These are phyloP conservation scores for Poecilia picta DNA, from an alignment of 2,797 vertebrate genomes.

Conservation along the genomic window DNA sequence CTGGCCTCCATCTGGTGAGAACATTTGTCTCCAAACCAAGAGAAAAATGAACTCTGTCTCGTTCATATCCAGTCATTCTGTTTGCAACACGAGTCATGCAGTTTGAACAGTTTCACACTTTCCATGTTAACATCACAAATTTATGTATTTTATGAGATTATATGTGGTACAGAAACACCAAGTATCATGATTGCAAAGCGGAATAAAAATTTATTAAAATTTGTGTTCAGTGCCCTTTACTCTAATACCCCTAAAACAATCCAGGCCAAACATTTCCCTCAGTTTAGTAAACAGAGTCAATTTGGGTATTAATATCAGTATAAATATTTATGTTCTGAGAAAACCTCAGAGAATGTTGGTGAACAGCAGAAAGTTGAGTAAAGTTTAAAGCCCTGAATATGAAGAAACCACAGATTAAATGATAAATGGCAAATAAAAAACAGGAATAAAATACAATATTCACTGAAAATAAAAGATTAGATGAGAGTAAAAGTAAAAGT, in stretches of 20 bases:
- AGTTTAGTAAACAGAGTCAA: neutral
- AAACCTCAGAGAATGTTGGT: neutral
- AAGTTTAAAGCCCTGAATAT: neutral
- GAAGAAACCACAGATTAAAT: neutral
- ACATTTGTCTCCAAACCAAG: neutral
- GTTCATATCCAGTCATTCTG: neutral
- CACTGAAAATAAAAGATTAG: neutral
- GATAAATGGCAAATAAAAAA: neutral
- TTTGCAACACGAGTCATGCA: neutral
- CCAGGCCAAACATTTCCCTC: neutral
- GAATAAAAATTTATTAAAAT: neutral
- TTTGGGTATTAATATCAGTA: neutral
- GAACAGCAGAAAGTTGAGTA: neutral
- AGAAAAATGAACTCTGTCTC: neutral
- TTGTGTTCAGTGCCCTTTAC: neutral
- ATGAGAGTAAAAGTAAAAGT: neutral
- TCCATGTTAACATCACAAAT: neutral
- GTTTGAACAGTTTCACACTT: neutral
- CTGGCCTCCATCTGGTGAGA: conserved; percentile 98
- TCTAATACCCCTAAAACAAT: neutral
- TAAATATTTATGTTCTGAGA: neutral
- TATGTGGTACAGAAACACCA: neutral
- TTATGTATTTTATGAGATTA: neutral
- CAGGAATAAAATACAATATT: neutral
- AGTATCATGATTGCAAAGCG: neutral